A percentile compares a stretch with the other conserved stretches of the same genome.
Conservation (phyloP, 2,797 vertebrate species). For the Tachyglossus aculeatus region DNA sequence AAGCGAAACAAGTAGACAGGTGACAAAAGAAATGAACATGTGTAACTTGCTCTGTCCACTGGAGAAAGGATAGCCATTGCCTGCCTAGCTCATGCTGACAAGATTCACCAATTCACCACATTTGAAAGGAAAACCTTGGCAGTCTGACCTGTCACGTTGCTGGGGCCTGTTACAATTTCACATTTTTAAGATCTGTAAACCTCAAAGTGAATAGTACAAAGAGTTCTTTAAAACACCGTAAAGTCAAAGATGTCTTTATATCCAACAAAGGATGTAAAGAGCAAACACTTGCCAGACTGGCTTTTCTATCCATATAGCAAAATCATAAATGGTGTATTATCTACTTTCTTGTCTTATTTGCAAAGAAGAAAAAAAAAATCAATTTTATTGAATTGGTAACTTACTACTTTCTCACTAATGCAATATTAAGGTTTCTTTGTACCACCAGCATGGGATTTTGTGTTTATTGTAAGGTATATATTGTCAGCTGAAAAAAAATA, state of each 20-base stretch:
- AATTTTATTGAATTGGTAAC: constrained; percentile 56
- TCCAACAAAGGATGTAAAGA: constrained; percentile 15
- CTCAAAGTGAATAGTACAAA: too few species aligned
- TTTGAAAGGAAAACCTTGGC: too few species aligned
- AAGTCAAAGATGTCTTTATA: neutral
- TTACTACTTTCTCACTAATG: constrained; percentile 42
- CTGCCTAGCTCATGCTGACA: too few species aligned
- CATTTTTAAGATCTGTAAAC: neutral
- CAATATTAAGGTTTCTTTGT: constrained; percentile 50
- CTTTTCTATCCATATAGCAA: constrained; percentile 40
- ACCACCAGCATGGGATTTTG: constrained; percentile 36
- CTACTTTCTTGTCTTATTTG: constrained; percentile 54
- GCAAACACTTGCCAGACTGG: constrained; percentile 20
- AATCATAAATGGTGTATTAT: constrained; percentile 58
- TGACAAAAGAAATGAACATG: too few species aligned
- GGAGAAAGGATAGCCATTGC: too few species aligned
- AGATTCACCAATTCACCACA: too few species aligned
- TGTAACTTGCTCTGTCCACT: too few species aligned
- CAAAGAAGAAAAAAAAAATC: constrained; percentile 48
- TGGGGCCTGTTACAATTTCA: too few species aligned
- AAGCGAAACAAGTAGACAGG: too few species aligned
- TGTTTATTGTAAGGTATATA: constrained; percentile 58
- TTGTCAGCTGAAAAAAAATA: constrained; percentile 30
- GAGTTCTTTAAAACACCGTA: constrained; percentile 26
- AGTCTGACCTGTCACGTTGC: too few species aligned